Percentiles rank a stretch among this genome's conserved stretches.
phyloP scores from a whole-genome alignment of 2,113 vertebrate species.

The Ginglymostoma cirratum region DNA sequence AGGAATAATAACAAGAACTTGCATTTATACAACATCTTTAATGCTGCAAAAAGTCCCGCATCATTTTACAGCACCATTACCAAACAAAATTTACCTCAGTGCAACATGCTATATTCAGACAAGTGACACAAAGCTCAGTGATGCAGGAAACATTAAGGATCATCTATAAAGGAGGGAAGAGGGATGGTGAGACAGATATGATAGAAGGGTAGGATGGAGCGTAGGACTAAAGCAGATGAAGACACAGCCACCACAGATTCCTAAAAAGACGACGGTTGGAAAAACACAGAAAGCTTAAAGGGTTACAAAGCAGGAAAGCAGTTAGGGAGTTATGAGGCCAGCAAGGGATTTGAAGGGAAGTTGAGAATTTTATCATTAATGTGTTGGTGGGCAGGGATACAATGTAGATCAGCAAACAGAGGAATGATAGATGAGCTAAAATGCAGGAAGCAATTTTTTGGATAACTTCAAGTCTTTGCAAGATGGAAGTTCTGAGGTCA shows the following conservation, averaged over 20 bases:
- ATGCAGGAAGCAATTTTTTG: not conserved
- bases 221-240: not conserved
- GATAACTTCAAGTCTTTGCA: not conserved
- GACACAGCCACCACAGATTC: not conserved
- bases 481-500: not conserved
- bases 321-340: not conserved
- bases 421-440: not conserved
- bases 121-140: not conserved
- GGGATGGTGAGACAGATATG: not conserved
- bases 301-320: not conserved
- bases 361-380: not conserved
- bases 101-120: not conserved
- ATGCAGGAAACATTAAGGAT: not conserved
- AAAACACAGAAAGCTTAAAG: not conserved
- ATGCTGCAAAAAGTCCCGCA: not conserved
- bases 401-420: not conserved
- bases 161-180: not conserved
- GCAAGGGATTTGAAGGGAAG: not conserved
- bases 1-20: not conserved
- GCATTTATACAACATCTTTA: not conserved
- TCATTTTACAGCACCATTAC: not conserved
- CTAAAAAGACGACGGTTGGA: not conserved
- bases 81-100: not conserved
- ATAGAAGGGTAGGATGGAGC: not conserved
- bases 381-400: not conserved